Percentiles rank a stretch among this genome's conserved stretches.
Conservation (phyloP, 2,797 vertebrate species). For the Sebastes kiyomatsui region DNA sequence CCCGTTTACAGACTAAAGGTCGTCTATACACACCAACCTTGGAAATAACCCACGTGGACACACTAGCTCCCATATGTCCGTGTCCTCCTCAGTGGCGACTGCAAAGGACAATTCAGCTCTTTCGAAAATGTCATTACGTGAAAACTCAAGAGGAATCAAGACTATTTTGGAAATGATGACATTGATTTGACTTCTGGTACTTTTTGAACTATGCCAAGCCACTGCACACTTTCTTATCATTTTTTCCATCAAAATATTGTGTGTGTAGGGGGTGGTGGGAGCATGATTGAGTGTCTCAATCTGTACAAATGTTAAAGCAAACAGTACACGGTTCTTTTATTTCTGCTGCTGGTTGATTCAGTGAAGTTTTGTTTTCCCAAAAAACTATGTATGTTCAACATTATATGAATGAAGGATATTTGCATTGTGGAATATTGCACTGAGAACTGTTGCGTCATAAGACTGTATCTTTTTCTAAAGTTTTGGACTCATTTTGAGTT, state of each 20-base stretch:
- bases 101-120: slow-evolving; percentile 54
- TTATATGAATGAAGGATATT: slow-evolving; percentile 84
- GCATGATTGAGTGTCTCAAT: slow-evolving; percentile 72
- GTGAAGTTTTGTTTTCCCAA: slow-evolving; percentile 65
- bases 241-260: slow-evolving; percentile 55
- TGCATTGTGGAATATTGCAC: slow-evolving; percentile 89
- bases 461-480: slow-evolving; percentile 87
- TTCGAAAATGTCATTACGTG: slow-evolving; percentile 49
- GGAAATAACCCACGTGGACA: slow-evolving; percentile 61
- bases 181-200: slow-evolving; percentile 54
- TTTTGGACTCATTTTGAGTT: slow-evolving; percentile 90
- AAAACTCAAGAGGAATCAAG: slow-evolving; percentile 53
- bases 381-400: slow-evolving; percentile 69
- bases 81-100: slow-evolving; percentile 27
- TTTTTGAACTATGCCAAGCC: slow-evolving; percentile 67
- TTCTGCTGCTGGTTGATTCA: slow-evolving; percentile 76
- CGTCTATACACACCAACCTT: slow-evolving; percentile 56
- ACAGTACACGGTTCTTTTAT: slow-evolving; percentile 56
- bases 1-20: slow-evolving; percentile 71
- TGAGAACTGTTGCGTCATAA: slow-evolving; percentile 89
- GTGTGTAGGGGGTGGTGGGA: slow-evolving; percentile 44
- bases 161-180: slow-evolving; percentile 61
- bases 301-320: slow-evolving; percentile 74
- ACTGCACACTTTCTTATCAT: slow-evolving; percentile 46
- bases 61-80: slow-evolving; percentile 37